Evolutionary conservation across 35 echinoderm and acorn worm genomes (phyloP).

Genomic region (Nesometra sesokonis): DNA sequence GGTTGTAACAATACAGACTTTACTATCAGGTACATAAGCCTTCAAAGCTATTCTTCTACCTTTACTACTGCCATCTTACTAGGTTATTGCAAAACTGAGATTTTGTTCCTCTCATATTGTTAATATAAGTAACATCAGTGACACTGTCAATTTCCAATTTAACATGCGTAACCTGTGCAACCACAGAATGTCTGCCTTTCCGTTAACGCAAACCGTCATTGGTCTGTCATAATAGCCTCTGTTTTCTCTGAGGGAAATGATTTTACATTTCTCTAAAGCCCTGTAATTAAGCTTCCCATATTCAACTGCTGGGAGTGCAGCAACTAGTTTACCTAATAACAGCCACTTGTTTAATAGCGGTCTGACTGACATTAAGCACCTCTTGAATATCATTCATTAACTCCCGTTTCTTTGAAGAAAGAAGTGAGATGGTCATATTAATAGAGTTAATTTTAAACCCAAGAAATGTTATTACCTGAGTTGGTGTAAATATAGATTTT

Average conservation of each 20-base stretch:
- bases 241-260: neutral
- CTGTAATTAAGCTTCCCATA: conserved; percentile 28
- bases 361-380: no score
- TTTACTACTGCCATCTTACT: no score
- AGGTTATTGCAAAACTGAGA: no score
- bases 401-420: no score
- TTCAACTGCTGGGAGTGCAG: conserved; percentile 16
- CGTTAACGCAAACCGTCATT: conserved; percentile 27
- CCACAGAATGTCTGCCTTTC: conserved; percentile 34
- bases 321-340: conserved; percentile 10
- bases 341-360: neutral
- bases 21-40: no score
- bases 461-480: conserved; percentile 18
- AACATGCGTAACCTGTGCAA: conserved; percentile 2
- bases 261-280: conserved; percentile 7
- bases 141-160: neutral
- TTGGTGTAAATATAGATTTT: conserved; percentile 16
- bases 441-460: conserved; percentile 15
- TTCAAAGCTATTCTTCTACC: no score
- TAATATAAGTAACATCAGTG: neutral
- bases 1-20: no score
- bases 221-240: conserved; percentile 44
- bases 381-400: no score
- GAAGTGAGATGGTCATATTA: no score
- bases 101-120: conserved; percentile 18